Evolutionary conservation across 37 sponge, comb jelly and placozoan genomes (phyloP).

Genomic region (Haliclona indistincta): DNA sequence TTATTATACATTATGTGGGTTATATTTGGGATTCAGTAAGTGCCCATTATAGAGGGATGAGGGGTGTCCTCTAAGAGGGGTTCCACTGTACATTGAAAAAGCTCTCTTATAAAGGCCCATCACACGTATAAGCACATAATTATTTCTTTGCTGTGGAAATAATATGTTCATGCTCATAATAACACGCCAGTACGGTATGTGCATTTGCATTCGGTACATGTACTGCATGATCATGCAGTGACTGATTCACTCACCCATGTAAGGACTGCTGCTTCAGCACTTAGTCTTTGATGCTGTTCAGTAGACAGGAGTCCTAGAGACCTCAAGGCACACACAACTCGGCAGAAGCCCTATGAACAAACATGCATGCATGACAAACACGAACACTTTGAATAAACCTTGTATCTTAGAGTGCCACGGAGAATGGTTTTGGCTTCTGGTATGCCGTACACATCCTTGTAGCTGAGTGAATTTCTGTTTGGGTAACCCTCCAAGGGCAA

Average conservation of each 20-base stretch:
- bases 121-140: too few relatives aligned
- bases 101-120: too few relatives aligned
- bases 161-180: neutral
- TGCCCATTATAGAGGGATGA: too few relatives aligned
- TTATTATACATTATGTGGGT: too few relatives aligned
- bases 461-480: slow-evolving; percentile 87
- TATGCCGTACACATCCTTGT: slow-evolving; percentile 76
- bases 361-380: neutral
- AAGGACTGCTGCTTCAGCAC: slow-evolving; percentile 33
- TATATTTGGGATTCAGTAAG: too few relatives aligned
- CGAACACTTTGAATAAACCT: slow-evolving; percentile 33
- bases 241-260: slow-evolving; percentile 61
- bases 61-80: too few relatives aligned
- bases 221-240: neutral
- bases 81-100: too few relatives aligned
- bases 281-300: slow-evolving; percentile 48
- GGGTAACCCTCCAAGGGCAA: slow-evolving; percentile 76
- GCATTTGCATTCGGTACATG: neutral
- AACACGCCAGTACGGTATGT: neutral
- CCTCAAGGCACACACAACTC: slow-evolving; percentile 15
- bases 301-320: slow-evolving; percentile 63
- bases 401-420: slow-evolving; percentile 88
- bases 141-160: too few relatives aligned
- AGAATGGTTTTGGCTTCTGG: slow-evolving; percentile 71
- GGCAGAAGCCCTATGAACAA: slow-evolving; percentile 55